Conservation (phyloP, 2,113 vertebrate genomes). For the Ascaphus truei region DNA sequence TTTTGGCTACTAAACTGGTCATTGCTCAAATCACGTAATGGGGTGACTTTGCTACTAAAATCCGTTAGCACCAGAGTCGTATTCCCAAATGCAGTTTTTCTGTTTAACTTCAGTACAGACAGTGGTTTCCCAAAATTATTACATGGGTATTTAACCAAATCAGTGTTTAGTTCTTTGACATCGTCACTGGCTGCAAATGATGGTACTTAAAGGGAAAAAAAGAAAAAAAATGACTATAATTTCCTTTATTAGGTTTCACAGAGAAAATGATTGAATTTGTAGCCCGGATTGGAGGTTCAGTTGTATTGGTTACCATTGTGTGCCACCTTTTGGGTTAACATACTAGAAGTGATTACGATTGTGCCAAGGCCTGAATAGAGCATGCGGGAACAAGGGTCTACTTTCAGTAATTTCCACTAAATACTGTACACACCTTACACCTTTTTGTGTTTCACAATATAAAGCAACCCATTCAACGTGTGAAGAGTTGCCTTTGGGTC, state of each 20-base stretch:
- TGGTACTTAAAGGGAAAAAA: constrained; percentile 52
- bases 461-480: too few species aligned
- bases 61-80: constrained; percentile 81
- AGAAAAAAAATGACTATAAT: not conserved
- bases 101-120: constrained; percentile 81
- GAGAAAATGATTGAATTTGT: too few species aligned
- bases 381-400: too few species aligned
- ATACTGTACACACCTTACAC: too few species aligned
- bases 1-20: not conserved
- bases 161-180: constrained; percentile 43
- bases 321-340: too few species aligned
- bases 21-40: not conserved
- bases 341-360: too few species aligned
- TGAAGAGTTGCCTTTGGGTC: too few species aligned
- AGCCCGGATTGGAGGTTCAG: too few species aligned
- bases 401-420: too few species aligned
- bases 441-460: too few species aligned
- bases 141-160: constrained; percentile 81
- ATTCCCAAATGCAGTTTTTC: constrained; percentile 78
- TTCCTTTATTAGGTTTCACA: constrained; percentile 15
- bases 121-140: constrained; percentile 73
- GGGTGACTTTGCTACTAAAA: constrained; percentile 55
- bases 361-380: too few species aligned
- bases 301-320: too few species aligned
- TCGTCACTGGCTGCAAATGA: constrained; percentile 43